Conservation (phyloP, 2,888 invertebrate genomes). For the Calameuta idolon region DNA sequence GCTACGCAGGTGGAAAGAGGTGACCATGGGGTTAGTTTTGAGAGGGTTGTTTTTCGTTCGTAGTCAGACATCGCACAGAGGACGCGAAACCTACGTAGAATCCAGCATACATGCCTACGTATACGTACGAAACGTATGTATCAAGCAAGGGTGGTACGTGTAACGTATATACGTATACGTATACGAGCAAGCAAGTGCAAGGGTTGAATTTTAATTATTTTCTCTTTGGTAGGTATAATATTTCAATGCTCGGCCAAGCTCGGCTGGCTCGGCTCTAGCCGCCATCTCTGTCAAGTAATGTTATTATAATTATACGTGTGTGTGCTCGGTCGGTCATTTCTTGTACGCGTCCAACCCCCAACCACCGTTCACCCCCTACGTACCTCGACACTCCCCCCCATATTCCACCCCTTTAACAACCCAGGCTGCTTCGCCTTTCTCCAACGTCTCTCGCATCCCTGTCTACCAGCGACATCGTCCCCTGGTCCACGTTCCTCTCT, state of each 20-base stretch:
- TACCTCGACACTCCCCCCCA: background rate
- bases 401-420: constrained; percentile 12
- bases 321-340: constrained; percentile 57
- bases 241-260: constrained; percentile 64
- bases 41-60: constrained; percentile 27
- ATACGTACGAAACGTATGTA: constrained; percentile 35
- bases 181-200: constrained; percentile 56
- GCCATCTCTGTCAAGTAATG: constrained; percentile 66
- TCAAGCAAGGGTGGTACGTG: constrained; percentile 19
- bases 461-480: constrained; percentile 10
- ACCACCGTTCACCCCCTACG: background rate
- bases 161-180: constrained; percentile 33
- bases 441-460: constrained; percentile 13
- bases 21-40: constrained; percentile 2
- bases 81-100: constrained; percentile 12
- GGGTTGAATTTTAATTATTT: constrained; percentile 68
- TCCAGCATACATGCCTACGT: constrained; percentile 13
- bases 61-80: constrained; percentile 30
- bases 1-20: background rate
- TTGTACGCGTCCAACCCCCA: constrained; percentile 34
- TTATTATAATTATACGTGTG: constrained; percentile 66
- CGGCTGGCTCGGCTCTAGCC: constrained; percentile 58
- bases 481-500: constrained; percentile 12
- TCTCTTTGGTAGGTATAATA: constrained; percentile 67
- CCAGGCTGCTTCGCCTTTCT: constrained; percentile 21